These are phyloP conservation scores for Anolis sagrei DNA, from an alignment of 2,113 vertebrate genomes.

Conservation along the genomic window DNA sequence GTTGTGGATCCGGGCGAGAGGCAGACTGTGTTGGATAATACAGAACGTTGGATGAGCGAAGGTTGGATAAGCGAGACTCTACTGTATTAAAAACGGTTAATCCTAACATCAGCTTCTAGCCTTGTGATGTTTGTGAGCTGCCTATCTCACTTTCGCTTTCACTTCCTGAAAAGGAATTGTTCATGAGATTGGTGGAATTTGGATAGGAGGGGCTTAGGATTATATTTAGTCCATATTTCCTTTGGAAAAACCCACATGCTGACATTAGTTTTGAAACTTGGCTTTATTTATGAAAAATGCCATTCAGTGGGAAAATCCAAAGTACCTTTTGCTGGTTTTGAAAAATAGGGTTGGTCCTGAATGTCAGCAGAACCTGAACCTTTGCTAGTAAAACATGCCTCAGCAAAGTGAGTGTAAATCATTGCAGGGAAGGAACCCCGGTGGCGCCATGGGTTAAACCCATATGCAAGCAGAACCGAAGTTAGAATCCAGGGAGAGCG, in stretches of 20 bases:
- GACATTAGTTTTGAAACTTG: not conserved
- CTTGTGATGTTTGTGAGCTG: no score
- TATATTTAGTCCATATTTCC: not conserved
- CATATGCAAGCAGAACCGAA: no score
- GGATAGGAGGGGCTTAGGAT: not conserved
- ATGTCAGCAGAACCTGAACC: not conserved
- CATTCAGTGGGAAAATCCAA: not conserved
- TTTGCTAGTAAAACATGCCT: slow-evolving; percentile 11
- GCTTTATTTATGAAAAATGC: not conserved
- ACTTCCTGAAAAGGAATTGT: not conserved
- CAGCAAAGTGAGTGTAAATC: not conserved
- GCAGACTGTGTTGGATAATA: no score
- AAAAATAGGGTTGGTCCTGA: slow-evolving; percentile 20
- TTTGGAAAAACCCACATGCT: not conserved
- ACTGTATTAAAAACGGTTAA: no score
- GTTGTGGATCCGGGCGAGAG: no score
- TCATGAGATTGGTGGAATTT: not conserved
- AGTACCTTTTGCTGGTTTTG: slow-evolving; percentile 10
- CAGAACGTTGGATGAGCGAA: no score
- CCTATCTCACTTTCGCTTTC: not conserved
- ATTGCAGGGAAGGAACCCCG: accelerated
- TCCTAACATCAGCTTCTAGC: no score
- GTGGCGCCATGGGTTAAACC: no score
- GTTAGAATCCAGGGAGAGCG: no score
- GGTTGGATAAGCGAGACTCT: no score